Percentiles rank a stretch among this genome's conserved stretches.
phyloP scores from a whole-genome alignment of 64 coral and sea anemone genomes.

The Trachythela sp. region DNA sequence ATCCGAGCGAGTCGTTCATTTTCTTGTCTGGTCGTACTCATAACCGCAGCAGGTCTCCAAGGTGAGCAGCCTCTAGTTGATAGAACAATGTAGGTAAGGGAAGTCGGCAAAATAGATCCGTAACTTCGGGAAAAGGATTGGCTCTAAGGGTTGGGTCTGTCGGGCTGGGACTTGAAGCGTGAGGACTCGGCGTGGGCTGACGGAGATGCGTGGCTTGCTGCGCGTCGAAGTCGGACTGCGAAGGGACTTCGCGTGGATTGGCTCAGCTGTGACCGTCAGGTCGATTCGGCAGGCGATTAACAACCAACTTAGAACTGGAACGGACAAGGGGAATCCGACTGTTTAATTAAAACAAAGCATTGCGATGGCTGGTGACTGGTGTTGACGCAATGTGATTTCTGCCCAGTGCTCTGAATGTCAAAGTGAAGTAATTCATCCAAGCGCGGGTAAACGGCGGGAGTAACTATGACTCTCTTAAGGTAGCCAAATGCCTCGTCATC shows the following conservation, averaged over 20 bases:
- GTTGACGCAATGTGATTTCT: slow-evolving; percentile 21
- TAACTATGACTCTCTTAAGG: no score
- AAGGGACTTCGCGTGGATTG: background rate
- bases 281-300: background rate
- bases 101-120: background rate
- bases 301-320: slow-evolving; percentile 23
- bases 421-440: slow-evolving; percentile 24
- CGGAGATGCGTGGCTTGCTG: background rate
- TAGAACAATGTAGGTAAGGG: no score
- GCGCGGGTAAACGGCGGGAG: slow-evolving; percentile 13
- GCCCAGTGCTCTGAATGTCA: slow-evolving; percentile 30
- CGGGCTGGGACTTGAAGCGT: slow-evolving; percentile 8
- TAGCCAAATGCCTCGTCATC: background rate
- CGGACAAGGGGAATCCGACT: background rate
- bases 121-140: slow-evolving; percentile 22
- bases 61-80: no score
- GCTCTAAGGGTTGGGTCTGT: slow-evolving; percentile 14
- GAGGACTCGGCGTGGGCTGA: background rate
- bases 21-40: slow-evolving; percentile 9
- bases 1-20: slow-evolving; percentile 12
- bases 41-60: slow-evolving; percentile 22
- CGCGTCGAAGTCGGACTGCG: background rate
- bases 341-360: slow-evolving; percentile 12
- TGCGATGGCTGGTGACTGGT: slow-evolving; percentile 25
- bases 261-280: background rate